Evolutionary conservation across 2,888 invertebrate species (phyloP).

Genomic region (Boloria euphrosyne): DNA sequence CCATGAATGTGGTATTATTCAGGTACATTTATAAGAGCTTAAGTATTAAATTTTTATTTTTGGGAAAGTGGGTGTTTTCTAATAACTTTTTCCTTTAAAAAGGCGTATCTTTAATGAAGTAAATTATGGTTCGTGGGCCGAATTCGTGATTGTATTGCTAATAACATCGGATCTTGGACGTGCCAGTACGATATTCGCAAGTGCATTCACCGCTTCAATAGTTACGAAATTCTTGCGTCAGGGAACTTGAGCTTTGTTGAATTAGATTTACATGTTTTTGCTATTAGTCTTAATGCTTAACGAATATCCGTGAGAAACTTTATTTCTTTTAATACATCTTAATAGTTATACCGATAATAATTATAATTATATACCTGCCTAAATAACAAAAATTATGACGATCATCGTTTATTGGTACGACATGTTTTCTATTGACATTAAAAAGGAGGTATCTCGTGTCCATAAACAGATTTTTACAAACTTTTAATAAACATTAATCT

Average conservation of each 20-base stretch:
- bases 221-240: slow-evolving; percentile 64
- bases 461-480: not conserved
- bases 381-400: no score
- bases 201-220: slow-evolving; percentile 63
- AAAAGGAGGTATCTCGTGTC: no score
- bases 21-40: not conserved
- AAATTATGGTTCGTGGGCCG: slow-evolving; percentile 65
- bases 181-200: slow-evolving; percentile 58
- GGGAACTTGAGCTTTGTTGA: slow-evolving; percentile 40
- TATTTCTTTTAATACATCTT: not conserved
- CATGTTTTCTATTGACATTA: no score
- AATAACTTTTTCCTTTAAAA: slow-evolving; percentile 45
- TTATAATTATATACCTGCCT: no score
- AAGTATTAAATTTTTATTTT: not conserved
- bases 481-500: no score
- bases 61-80: slow-evolving; percentile 17
- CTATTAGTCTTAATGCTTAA: slow-evolving; percentile 9
- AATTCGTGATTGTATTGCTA: slow-evolving; percentile 72
- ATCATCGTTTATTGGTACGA: no score
- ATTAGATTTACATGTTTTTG: slow-evolving; percentile 44
- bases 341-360: not conserved
- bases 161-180: slow-evolving; percentile 62
- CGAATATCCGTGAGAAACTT: slow-evolving; percentile 5
- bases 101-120: slow-evolving; percentile 58
- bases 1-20: no score